A percentile compares a stretch with the other conserved stretches of the same genome.
These are phyloP conservation scores for Emmelina monodactyla DNA, from an alignment of 2,888 invertebrate species.

Conservation along the genomic window DNA sequence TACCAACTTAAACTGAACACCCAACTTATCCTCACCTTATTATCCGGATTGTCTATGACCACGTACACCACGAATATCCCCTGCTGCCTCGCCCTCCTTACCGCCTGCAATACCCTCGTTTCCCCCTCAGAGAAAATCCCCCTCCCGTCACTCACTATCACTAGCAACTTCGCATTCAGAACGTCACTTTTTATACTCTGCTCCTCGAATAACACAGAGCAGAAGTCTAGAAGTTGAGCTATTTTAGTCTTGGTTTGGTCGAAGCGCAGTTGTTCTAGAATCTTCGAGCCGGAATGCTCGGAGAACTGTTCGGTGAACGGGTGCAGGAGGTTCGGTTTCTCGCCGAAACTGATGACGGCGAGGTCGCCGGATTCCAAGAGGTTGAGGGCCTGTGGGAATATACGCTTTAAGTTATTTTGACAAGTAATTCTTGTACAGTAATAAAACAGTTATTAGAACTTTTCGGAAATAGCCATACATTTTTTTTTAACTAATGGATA, in stretches of 20 bases:
- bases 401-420: slow-evolving; percentile 2
- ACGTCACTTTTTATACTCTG: slow-evolving; percentile 56
- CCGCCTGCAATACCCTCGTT: slow-evolving; percentile 75
- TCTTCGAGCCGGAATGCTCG: slow-evolving; percentile 83
- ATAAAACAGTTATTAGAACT: too few species aligned
- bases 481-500: too few species aligned
- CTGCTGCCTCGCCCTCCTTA: slow-evolving; percentile 79
- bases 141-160: slow-evolving; percentile 95
- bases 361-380: slow-evolving; percentile 94
- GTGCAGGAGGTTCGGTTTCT: slow-evolving; percentile 85
- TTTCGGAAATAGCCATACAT: too few species aligned
- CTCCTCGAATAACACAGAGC: slow-evolving; percentile 67
- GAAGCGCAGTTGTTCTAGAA: slow-evolving; percentile 84
- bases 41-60: slow-evolving; percentile 92
- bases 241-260: slow-evolving; percentile 90
- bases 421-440: too few species aligned
- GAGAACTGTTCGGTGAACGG: slow-evolving; percentile 86
- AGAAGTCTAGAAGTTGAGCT: slow-evolving; percentile 81
- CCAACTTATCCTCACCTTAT: slow-evolving; percentile 74
- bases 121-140: slow-evolving; percentile 91
- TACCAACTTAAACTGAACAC: not conserved
- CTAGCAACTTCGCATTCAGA: slow-evolving; percentile 81
- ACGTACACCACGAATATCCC: slow-evolving; percentile 95
- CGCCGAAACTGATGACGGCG: slow-evolving; percentile 91
- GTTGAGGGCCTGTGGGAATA: slow-evolving; percentile 74